These are phyloP conservation scores for Eupithecia tripunctaria DNA, from an alignment of 2,888 invertebrate species.

Conservation along the genomic window DNA sequence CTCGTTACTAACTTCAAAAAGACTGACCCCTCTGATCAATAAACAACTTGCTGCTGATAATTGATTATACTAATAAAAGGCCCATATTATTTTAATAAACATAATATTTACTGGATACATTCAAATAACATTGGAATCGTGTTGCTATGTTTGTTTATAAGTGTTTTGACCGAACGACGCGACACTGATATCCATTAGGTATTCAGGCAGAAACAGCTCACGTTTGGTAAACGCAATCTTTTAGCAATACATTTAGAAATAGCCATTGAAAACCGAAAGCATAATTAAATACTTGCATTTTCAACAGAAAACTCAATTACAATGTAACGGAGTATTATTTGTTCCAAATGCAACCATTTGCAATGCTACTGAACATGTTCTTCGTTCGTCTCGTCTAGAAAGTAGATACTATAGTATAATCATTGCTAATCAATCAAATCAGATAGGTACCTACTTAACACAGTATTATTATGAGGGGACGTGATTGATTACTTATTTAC, in stretches of 20 bases:
- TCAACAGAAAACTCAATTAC: neutral
- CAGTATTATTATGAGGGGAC: too few relatives aligned
- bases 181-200: neutral
- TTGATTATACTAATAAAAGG: neutral
- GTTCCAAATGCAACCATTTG: neutral
- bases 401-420: neutral
- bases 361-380: neutral
- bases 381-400: neutral
- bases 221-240: neutral
- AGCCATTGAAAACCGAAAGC: neutral
- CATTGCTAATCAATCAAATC: neutral
- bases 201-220: neutral
- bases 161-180: constrained; percentile 5
- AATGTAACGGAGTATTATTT: neutral
- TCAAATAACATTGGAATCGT: constrained; percentile 6
- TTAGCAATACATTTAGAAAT: neutral
- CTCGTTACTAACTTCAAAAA: too few relatives aligned
- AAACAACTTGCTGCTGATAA: constrained; percentile 5
- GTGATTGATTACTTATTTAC: too few relatives aligned
- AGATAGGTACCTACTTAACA: neutral
- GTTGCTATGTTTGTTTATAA: neutral
- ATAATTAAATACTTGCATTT: neutral
- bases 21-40: neutral
- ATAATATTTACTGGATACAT: neutral
- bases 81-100: neutral